Base-by-base conservation (phyloP, 2,888 invertebrate genomes). In the Metacarcinus magister region DNA sequence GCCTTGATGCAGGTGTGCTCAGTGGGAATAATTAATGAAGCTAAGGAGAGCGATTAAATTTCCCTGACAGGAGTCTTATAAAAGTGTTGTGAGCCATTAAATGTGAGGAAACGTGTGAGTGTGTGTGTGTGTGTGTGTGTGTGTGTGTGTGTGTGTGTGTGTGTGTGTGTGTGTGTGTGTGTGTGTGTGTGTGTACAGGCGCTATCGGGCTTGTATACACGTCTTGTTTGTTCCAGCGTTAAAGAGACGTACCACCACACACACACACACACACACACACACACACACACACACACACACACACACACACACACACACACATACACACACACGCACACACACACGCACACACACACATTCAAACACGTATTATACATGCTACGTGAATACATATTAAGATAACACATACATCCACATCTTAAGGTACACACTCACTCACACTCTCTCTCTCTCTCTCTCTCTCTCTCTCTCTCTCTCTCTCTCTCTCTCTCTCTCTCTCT, bases 81-180 rank as follows among this genome's bases (percentile, higher is more conserved):
- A 19, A 23, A 67, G 67, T 67, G 23, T 67, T 67, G 19, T 67
- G n/a, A 23, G 7, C 67, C 2, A 16, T 8, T 23, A 46, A 32
- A 54, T 54, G 48, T 92, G n/a, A 46, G 48, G 19, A 54, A 2
- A 10, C 3, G 32, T 32, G 32, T 82, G 32, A 7, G 82, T 82
- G 32, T 93, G 54, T 93, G 54, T 93, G 54, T 93, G 54, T 93
- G 54, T 93, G 54, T 93, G 54, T 60, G 54, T 60, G 93, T 92
- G 92, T 92, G 92, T 92, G 54, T 92, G 54, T 92, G 92, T 92
- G 92, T 92, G 92, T 92, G 92, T 92, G 92, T 92, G 92, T 92
- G 92, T 92, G 92, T 92, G 92, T 92, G 92, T 92, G 92, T 92
- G 60, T 93, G 60, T 93, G 60, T 93, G 60, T 67, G 60, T 67